phyloP scores from a whole-genome alignment of 2,113 vertebrate genomes.

The Amblyornis subalaris region DNA sequence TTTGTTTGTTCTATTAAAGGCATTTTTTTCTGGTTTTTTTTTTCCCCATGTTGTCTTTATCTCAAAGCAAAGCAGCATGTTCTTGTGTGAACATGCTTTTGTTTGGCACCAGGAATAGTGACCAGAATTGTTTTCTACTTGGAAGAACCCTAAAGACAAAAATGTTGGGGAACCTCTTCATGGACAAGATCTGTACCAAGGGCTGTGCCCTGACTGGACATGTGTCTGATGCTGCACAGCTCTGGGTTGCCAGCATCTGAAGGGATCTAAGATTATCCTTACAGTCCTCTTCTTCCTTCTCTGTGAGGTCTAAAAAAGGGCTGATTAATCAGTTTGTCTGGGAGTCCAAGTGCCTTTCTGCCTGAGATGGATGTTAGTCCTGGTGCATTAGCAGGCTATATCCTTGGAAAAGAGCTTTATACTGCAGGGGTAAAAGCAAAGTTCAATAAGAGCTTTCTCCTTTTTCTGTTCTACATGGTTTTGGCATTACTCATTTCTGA shows the following conservation, averaged over 20 bases:
- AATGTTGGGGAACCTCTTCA: not conserved
- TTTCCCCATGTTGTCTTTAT: not conserved
- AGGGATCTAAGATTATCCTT: not conserved
- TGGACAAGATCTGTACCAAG: fast-evolving
- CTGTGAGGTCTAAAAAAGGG: not conserved
- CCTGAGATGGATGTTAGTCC: not conserved
- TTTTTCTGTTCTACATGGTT: not conserved
- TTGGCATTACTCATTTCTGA: not conserved
- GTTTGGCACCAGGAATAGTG: not conserved
- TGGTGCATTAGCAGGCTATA: not conserved
- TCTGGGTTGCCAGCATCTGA: fast-evolving
- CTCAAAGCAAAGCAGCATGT: not conserved
- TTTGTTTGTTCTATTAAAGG: not conserved
- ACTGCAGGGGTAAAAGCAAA: not conserved
- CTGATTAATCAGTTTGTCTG: not conserved
- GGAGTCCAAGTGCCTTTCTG: not conserved
- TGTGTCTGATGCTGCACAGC: not conserved
- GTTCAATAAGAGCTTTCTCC: not conserved
- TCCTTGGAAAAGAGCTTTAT: not conserved
- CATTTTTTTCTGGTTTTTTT: not conserved
- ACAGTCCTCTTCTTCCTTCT: not conserved
- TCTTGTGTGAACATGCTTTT: not conserved
- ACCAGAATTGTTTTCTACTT: not conserved
- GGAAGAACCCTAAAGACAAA: not conserved
- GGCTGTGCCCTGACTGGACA: fast-evolving